Percentiles rank a stretch among this genome's conserved stretches.
Conservation (phyloP, 2,888 invertebrate species). For the Polydrusus pterygomalis region DNA sequence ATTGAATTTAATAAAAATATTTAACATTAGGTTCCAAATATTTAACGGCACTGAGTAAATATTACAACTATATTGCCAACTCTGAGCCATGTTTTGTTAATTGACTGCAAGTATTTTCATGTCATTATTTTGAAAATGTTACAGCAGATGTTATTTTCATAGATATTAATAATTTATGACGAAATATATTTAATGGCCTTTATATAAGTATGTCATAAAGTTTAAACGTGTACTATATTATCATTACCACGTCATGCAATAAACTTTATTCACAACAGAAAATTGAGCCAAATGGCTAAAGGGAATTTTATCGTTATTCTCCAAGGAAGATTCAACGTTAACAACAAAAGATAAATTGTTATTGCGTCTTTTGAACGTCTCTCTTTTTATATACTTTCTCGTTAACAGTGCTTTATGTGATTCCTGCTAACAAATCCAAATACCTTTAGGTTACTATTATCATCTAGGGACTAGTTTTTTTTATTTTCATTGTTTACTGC, state of each 20-base stretch:
- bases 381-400: constrained; percentile 2
- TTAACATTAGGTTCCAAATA: too few relatives aligned
- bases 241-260: constrained; percentile 10
- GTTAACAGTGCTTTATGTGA: constrained; percentile 10
- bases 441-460: not conserved
- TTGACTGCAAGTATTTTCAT: too few relatives aligned
- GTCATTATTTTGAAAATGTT: not conserved
- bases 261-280: constrained; percentile 8
- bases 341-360: constrained; percentile 17
- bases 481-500: not conserved
- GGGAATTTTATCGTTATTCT: constrained; percentile 11
- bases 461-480: constrained; percentile 1
- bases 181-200: not conserved
- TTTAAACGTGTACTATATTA: constrained; percentile 14
- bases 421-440: not conserved
- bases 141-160: not conserved
- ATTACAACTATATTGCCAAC: too few relatives aligned
- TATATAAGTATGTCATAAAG: constrained; percentile 6
- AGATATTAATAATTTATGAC: not conserved
- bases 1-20: too few relatives aligned
- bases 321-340: constrained; percentile 18
- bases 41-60: too few relatives aligned
- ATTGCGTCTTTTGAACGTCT: constrained; percentile 3
- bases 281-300: not conserved
- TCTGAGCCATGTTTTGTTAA: too few relatives aligned